Evolutionary conservation across 2,797 vertebrate species (phyloP).

Genomic region (Antrozous pallidus): DNA sequence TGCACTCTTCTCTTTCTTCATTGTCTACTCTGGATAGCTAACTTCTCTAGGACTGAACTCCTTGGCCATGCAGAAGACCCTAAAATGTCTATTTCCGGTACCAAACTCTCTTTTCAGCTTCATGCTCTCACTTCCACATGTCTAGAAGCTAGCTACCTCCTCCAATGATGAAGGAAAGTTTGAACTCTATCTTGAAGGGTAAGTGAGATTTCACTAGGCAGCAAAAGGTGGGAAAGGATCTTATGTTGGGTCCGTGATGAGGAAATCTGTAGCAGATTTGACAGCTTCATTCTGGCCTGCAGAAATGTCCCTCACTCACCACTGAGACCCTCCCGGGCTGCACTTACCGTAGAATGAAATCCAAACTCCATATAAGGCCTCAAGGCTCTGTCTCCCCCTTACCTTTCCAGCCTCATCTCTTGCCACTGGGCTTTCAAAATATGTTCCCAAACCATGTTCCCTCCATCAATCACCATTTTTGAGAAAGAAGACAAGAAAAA

Average conservation of each 20-base stretch:
- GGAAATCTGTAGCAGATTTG: background rate
- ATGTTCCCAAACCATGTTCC: background rate
- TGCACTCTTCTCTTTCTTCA: background rate
- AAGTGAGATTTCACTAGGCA: background rate
- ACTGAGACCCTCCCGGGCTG: background rate
- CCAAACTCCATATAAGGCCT: background rate
- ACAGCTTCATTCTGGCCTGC: background rate
- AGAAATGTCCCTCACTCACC: background rate
- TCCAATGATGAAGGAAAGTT: background rate
- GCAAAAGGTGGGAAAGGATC: background rate
- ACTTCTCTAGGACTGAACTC: background rate
- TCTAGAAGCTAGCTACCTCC: background rate
- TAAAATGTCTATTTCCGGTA: background rate
- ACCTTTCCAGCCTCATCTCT: background rate
- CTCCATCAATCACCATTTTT: conserved; percentile 16
- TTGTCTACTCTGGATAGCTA: background rate
- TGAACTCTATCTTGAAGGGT: background rate
- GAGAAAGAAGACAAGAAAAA: conserved; percentile 52
- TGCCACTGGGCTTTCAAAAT: background rate
- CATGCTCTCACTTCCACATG: background rate
- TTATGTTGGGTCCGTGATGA: background rate
- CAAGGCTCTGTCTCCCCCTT: background rate
- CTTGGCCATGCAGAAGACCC: background rate
- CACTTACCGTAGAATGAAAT: background rate
- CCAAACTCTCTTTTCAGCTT: background rate